These are phyloP conservation scores for Heliconius hermathena DNA, from an alignment of 1,140 invertebrate genomes.

Conservation along the genomic window DNA sequence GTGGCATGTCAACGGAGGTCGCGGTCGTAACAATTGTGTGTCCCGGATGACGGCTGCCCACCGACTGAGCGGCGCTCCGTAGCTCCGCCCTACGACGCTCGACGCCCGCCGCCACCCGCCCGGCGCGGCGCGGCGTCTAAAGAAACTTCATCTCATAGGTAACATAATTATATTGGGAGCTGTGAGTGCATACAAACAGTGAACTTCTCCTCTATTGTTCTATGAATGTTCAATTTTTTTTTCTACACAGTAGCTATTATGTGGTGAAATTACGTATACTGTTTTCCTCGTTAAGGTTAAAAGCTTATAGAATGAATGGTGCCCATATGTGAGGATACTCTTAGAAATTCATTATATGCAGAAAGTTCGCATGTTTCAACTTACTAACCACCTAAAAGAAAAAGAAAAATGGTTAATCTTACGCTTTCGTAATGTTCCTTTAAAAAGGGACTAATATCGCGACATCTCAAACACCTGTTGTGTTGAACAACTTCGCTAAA, in stretches of 20 bases:
- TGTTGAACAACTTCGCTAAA: slow-evolving; percentile 67
- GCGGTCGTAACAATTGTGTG: slow-evolving; percentile 47
- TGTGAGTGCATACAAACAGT: slow-evolving; percentile 69
- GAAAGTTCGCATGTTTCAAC: slow-evolving; percentile 24
- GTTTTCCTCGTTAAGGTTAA: neutral
- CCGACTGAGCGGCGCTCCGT: slow-evolving; percentile 69
- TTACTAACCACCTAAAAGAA: neutral
- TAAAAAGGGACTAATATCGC: slow-evolving; percentile 65
- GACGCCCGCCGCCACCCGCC: slow-evolving; percentile 65
- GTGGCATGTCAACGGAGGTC: slow-evolving; percentile 58
- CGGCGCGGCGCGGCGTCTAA: slow-evolving; percentile 52
- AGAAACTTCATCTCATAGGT: slow-evolving; percentile 76
- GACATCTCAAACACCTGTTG: slow-evolving; percentile 74
- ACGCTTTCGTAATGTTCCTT: slow-evolving; percentile 40
- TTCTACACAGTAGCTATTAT: neutral
- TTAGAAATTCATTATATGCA: slow-evolving; percentile 10
- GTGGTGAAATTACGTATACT: neutral
- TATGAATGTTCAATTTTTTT: slow-evolving; percentile 4
- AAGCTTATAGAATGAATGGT: neutral
- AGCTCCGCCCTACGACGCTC: slow-evolving; percentile 69
- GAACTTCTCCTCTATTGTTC: slow-evolving; percentile 6
- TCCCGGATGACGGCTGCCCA: slow-evolving; percentile 67
- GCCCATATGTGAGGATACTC: slow-evolving; percentile 4
- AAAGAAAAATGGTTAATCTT: slow-evolving; percentile 19
- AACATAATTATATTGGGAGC: slow-evolving; percentile 50